Percentiles rank a stretch among this genome's conserved stretches.
These are phyloP conservation scores for Callimorpha dominula DNA, from an alignment of 2,888 invertebrate species.

Conservation along the genomic window DNA sequence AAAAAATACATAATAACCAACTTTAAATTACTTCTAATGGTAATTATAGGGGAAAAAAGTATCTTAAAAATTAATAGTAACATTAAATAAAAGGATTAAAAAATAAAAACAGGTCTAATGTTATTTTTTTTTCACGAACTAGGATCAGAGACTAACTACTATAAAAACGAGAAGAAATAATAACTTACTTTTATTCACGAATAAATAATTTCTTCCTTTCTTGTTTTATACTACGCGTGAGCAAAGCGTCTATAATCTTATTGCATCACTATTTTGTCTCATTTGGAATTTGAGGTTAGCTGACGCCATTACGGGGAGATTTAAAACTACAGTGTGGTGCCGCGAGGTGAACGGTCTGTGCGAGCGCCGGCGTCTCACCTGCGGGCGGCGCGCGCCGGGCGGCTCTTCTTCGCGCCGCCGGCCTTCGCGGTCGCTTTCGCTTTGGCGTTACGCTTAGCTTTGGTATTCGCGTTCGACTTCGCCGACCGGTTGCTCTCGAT, in stretches of 20 bases:
- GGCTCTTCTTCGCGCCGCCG: slow-evolving; percentile 66
- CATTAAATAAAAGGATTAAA: slow-evolving; percentile 79
- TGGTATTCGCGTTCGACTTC: slow-evolving; percentile 57
- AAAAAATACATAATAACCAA: slow-evolving; percentile 76
- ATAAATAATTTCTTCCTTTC: slow-evolving; percentile 53
- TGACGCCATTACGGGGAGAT: slow-evolving; percentile 53
- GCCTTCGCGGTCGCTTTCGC: slow-evolving; percentile 48
- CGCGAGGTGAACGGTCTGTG: slow-evolving; percentile 59
- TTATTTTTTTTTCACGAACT: slow-evolving; percentile 49
- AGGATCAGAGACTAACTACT: slow-evolving; percentile 53
- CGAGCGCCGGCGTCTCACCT: slow-evolving; percentile 64
- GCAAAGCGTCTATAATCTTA: slow-evolving; percentile 64
- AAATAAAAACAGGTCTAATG: slow-evolving; percentile 65
- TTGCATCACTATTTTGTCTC: slow-evolving; percentile 71
- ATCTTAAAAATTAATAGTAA: slow-evolving; percentile 84
- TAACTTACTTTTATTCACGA: slow-evolving; percentile 62
- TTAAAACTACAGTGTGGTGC: slow-evolving; percentile 56
- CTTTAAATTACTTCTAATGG: slow-evolving; percentile 81
- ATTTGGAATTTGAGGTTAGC: slow-evolving; percentile 70
- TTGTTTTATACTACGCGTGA: slow-evolving; percentile 47
- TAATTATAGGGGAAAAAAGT: slow-evolving; percentile 71
- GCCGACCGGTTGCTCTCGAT: slow-evolving; percentile 67
- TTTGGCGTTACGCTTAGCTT: slow-evolving; percentile 49
- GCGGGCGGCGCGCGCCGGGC: slow-evolving; percentile 65
- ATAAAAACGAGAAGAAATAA: slow-evolving; percentile 54